Percentiles rank a stretch among this genome's conserved stretches.
phyloP scores from a whole-genome alignment of 2,888 invertebrate genomes.

The Brenthis daphne region DNA sequence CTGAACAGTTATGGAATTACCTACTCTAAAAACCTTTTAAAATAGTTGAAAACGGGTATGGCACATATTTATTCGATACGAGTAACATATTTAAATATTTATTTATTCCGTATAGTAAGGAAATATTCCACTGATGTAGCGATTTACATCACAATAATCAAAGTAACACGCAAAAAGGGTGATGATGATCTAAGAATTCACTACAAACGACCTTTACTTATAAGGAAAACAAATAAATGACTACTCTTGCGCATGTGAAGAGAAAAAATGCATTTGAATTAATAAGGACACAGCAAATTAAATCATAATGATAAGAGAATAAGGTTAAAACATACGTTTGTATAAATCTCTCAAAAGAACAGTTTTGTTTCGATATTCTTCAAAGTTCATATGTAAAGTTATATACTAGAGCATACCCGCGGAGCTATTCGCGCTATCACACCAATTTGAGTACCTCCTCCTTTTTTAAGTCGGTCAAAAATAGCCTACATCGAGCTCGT shows the following conservation, averaged over 20 bases:
- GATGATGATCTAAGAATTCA: conserved; percentile 40
- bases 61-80: conserved; percentile 21
- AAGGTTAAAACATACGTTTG: not conserved
- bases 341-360: too few species aligned
- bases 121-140: conserved; percentile 31
- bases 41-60: conserved; percentile 15
- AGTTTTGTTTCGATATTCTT: too few species aligned
- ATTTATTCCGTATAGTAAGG: conserved; percentile 33
- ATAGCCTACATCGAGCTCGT: too few species aligned
- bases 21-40: not conserved
- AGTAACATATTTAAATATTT: conserved; percentile 33
- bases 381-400: too few species aligned
- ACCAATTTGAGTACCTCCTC: too few species aligned
- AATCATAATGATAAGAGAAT: conserved; percentile 14
- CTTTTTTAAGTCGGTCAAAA: too few species aligned
- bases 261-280: not conserved
- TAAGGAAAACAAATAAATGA: conserved; percentile 30
- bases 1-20: conserved; percentile 1
- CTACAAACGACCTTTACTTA: conserved; percentile 31
- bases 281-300: conserved; percentile 6
- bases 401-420: too few species aligned
- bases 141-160: conserved; percentile 24
- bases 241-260: not conserved
- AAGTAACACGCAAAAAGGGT: conserved; percentile 53
- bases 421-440: too few species aligned